Percentiles rank a stretch among this genome's conserved stretches.
These are phyloP conservation scores for Dascyllus trimaculatus DNA, from an alignment of 2,113 vertebrate genomes.

Conservation along the genomic window DNA sequence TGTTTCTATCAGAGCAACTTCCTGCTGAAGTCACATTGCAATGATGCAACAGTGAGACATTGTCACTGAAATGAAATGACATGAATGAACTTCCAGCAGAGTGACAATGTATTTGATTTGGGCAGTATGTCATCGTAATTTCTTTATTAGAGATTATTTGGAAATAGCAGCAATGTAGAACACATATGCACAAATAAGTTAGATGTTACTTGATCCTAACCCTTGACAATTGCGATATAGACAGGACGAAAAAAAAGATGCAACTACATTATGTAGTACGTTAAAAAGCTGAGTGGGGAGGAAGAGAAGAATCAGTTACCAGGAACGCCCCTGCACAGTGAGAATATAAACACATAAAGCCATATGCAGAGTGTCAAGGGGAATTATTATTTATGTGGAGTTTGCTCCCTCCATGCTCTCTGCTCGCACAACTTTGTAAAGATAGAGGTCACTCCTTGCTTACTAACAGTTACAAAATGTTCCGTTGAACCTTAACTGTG, in stretches of 20 bases:
- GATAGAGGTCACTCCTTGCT: constrained; percentile 12
- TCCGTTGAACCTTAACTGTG: constrained; percentile 16
- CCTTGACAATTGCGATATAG: background rate
- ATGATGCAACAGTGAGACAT: constrained; percentile 4
- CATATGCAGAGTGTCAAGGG: no score
- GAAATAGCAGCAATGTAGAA: constrained; percentile 4
- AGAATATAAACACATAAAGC: background rate
- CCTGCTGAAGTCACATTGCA: constrained; percentile 13
- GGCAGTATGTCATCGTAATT: background rate
- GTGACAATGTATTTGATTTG: background rate
- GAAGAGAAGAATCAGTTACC: background rate
- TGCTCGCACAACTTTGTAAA: constrained; percentile 15
- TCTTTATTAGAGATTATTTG: background rate
- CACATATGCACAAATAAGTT: background rate
- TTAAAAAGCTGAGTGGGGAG: constrained; percentile 1
- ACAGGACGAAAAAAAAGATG: background rate
- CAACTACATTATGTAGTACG: background rate
- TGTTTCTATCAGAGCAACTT: constrained; percentile 14
- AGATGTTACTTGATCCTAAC: background rate
- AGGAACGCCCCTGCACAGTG: constrained; percentile 8
- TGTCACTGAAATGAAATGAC: background rate
- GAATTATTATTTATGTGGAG: background rate
- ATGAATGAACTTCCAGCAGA: background rate
- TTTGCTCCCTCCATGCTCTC: constrained; percentile 42
- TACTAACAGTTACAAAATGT: constrained; percentile 13